Conservation (phyloP, 1,140 invertebrate genomes). For the Trichonephila clavipes region DNA sequence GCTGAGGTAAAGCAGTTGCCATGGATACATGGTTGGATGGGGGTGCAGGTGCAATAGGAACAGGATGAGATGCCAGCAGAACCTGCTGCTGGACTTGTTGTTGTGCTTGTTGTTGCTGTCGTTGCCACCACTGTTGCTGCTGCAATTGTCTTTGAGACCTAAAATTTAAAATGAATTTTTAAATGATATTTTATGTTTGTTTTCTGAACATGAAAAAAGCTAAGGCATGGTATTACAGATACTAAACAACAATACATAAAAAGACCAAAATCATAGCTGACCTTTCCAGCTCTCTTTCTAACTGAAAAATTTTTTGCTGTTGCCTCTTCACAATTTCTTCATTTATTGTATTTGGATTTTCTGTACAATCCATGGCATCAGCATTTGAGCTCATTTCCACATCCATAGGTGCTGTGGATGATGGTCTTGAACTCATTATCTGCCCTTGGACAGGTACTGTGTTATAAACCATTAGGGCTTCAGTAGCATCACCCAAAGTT, state of each 20-base stretch:
- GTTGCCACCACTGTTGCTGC: slow-evolving; percentile 78
- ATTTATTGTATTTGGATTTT: slow-evolving; percentile 57
- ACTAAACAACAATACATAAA: not conserved
- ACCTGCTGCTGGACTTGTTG: slow-evolving; percentile 74
- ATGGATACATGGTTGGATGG: slow-evolving; percentile 43
- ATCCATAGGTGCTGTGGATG: slow-evolving; percentile 73
- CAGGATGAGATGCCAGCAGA: slow-evolving; percentile 72
- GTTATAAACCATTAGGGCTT: slow-evolving; percentile 63
- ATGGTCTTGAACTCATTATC: slow-evolving; percentile 65
- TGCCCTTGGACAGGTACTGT: slow-evolving; percentile 61
- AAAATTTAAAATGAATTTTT: not conserved
- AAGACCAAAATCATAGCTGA: not conserved
- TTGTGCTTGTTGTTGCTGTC: slow-evolving; percentile 59
- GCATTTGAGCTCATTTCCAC: slow-evolving; percentile 56
- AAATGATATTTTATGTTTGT: no score
- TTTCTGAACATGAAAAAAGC: no score
- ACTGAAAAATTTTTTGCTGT: slow-evolving; percentile 91
- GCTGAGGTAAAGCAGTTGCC: slow-evolving; percentile 45
- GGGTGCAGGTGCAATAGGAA: slow-evolving; percentile 73
- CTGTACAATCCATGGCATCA: slow-evolving; percentile 66
- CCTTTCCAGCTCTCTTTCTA: slow-evolving; percentile 88
- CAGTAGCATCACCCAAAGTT: slow-evolving; percentile 20
- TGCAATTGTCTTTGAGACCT: slow-evolving; percentile 80
- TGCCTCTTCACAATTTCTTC: slow-evolving; percentile 86
- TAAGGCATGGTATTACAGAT: no score